These are phyloP conservation scores for Silurus lanzhouensis DNA, from an alignment of 2,797 vertebrate genomes.

Conservation along the genomic window DNA sequence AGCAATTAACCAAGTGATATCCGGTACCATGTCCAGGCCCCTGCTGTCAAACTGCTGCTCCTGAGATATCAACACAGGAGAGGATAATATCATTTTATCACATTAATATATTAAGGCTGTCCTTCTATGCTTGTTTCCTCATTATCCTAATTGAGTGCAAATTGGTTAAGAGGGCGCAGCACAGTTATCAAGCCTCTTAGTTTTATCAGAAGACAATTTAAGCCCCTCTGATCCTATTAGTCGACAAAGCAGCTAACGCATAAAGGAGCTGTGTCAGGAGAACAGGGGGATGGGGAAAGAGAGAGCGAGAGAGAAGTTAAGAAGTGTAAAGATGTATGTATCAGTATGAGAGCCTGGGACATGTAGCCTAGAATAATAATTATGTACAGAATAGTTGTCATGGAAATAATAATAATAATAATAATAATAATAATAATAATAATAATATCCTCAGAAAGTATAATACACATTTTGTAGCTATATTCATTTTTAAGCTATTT, in stretches of 20 bases:
- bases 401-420: not conserved
- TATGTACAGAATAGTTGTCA: not conserved
- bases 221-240: constrained; percentile 86
- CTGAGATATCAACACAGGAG: constrained; percentile 40
- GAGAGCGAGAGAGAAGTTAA: not conserved
- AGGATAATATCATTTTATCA: constrained; percentile 86
- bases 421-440: no score
- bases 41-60: constrained; percentile 9
- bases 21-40: not conserved
- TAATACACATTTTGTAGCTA: no score
- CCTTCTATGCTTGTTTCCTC: constrained; percentile 87
- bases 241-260: constrained; percentile 84
- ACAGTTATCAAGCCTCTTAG: constrained; percentile 86
- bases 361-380: not conserved
- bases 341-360: not conserved
- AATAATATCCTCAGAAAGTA: no score
- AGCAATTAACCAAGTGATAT: not conserved
- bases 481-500: no score
- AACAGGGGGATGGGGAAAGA: constrained; percentile 64
- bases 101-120: constrained; percentile 92
- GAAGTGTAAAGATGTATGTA: constrained; percentile 3
- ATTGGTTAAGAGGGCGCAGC: constrained; percentile 89
- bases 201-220: constrained; percentile 93
- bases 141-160: constrained; percentile 94
- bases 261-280: constrained; percentile 87